Evolutionary conservation across 2,797 vertebrate genomes (phyloP).

Genomic region (Parauchenoglanis punctatus): DNA sequence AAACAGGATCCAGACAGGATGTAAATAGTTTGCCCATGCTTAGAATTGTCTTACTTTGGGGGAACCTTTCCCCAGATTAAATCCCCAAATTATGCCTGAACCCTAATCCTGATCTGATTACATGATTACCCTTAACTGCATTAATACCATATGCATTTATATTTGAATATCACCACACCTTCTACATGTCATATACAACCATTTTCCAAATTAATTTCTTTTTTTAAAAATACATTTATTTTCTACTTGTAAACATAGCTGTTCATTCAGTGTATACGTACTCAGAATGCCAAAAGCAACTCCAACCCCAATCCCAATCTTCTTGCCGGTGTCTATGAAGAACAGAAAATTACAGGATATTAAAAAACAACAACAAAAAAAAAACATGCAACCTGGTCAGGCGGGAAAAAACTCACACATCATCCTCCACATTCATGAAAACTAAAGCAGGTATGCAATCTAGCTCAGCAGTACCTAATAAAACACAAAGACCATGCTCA

Average conservation of each 20-base stretch:
- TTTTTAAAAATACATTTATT: not conserved
- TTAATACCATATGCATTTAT: not conserved
- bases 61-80: not conserved
- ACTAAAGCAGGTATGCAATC: not conserved
- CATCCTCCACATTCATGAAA: not conserved
- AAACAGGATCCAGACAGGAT: not conserved
- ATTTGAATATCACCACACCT: not conserved
- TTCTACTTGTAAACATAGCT: not conserved
- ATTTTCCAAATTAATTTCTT: not conserved
- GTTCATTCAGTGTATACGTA: conserved; percentile 5
- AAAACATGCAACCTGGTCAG: not conserved
- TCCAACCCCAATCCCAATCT: not conserved
- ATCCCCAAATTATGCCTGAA: not conserved
- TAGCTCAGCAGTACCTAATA: not conserved
- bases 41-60: not conserved
- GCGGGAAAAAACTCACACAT: no score
- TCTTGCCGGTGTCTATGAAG: accelerated
- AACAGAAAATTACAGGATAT: not conserved
- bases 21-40: not conserved
- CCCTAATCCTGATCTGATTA: not conserved
- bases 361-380: not conserved
- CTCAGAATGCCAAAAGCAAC: accelerated
- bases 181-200: not conserved
- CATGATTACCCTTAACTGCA: not conserved
- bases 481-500: not conserved